Conservation (phyloP, 1,140 invertebrate genomes). For the Sycophaga agraensis region DNA sequence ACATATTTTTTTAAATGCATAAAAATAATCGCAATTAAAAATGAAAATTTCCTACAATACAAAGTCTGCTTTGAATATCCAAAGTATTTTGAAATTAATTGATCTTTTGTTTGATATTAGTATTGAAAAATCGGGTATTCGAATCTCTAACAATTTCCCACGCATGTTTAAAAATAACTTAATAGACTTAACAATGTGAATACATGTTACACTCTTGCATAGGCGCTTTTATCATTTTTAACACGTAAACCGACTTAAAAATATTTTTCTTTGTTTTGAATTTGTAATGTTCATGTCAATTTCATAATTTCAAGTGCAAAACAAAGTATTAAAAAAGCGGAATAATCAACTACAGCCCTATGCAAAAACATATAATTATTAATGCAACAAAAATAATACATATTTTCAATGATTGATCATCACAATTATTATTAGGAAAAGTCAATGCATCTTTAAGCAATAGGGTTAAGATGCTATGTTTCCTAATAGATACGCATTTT, state of each 20-base stretch:
- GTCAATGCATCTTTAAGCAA: conserved; percentile 13
- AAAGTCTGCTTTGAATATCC: conserved; percentile 19
- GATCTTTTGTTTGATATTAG: conserved; percentile 10
- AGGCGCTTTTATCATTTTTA: neutral
- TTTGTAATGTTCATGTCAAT: conserved; percentile 9
- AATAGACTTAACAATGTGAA: conserved; percentile 25
- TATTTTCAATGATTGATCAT: conserved; percentile 30
- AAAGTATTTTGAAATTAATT: conserved; percentile 17
- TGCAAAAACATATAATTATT: conserved; percentile 25
- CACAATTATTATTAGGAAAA: conserved; percentile 30
- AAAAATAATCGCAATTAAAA: conserved; percentile 1
- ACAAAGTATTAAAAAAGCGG: conserved; percentile 11
- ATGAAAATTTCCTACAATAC: conserved; percentile 9
- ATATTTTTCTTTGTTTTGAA: conserved; percentile 15
- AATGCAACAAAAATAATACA: conserved; percentile 31
- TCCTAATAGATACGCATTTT: conserved; percentile 24
- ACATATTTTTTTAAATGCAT: neutral
- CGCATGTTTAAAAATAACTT: conserved; percentile 28
- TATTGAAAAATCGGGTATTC: conserved; percentile 11
- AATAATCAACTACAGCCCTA: conserved; percentile 11
- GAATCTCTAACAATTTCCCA: conserved; percentile 14
- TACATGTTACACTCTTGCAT: conserved; percentile 8
- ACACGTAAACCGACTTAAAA: conserved; percentile 23
- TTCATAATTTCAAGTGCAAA: conserved; percentile 16
- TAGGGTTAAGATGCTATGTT: neutral